Percentiles rank a stretch among this genome's conserved stretches.
These are phyloP conservation scores for Rutilus rutilus DNA, from an alignment of 2,113 vertebrate species.

Conservation along the genomic window DNA sequence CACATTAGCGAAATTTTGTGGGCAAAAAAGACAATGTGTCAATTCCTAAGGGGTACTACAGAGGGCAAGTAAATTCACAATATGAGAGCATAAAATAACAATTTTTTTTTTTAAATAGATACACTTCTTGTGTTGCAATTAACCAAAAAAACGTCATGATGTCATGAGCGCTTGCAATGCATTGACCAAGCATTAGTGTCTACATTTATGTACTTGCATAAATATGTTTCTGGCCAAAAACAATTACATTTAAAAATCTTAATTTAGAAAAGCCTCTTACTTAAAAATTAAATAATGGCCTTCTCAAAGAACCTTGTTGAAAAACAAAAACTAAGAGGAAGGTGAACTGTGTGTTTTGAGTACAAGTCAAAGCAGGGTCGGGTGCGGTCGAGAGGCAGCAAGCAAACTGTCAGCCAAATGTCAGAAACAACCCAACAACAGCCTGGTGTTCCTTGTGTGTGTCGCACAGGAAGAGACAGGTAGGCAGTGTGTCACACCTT, in stretches of 20 bases:
- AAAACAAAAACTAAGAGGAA: neutral
- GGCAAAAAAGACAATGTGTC: neutral
- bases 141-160: neutral
- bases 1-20: neutral
- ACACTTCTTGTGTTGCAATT: neutral
- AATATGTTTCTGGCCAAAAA: conserved; percentile 1
- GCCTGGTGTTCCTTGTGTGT: conserved; percentile 95
- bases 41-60: neutral
- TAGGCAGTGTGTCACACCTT: conserved; percentile 98
- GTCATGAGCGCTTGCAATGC: neutral
- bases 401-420: conserved; percentile 91
- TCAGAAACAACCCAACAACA: conserved; percentile 99
- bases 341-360: neutral
- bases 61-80: neutral
- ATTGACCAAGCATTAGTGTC: neutral
- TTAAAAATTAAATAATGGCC: too few relatives aligned
- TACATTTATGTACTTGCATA: neutral
- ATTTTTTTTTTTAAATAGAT: too few relatives aligned
- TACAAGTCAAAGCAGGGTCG: neutral
- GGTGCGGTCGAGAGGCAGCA: conserved; percentile 71
- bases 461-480: conserved; percentile 99
- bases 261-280: neutral
- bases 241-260: neutral
- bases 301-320: neutral
- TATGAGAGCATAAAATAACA: neutral